Base-by-base conservation (phyloP, 92 coral and sea anemone species). In the Phenganax stokvisi region DNA sequence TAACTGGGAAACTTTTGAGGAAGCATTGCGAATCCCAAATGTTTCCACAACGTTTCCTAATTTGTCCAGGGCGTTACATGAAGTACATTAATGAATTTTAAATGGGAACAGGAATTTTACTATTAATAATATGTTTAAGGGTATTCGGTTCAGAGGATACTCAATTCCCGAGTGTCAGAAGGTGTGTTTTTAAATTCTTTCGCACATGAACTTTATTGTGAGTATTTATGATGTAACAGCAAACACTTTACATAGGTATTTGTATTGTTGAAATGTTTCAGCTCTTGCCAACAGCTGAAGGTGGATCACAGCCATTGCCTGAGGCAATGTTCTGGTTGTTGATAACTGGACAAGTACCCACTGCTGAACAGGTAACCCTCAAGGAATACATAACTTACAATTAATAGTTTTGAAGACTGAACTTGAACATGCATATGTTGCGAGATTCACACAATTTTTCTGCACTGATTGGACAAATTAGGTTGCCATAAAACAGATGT, bases 141-240 rank as follows among this genome's bases (percentile, higher is more conserved):
- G 99, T 28, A 96, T 96, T 74, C 84, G 85, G 56, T 96, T 96
- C 85, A 90, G 99, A 56, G 99, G 99, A 51, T 96, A 96, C 84
- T 88, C 99, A n/a, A 91, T 96, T 73, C 97, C 99, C 17, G 90
- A 96, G 72, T 96, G 99, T 84, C 99, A 92, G 75, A 90, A 96
- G 88, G 53, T 30, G 55, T 51, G 44, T 69, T 20, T 69, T 2
- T 9, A 17, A 17, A 1, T 65, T 27, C 70, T 65, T 11, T 65
- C 3, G 71, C 25, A 17, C 71, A 65, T 65, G 47, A 59, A 20
- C 15, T 20, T 13, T 59, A 59, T 13, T 3, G 25, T 59, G 15
- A 20, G 15, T 13, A 13, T 7, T 3, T 13, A 59, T 59, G 65
- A 13, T 1, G 65, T 60, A 3, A 31, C 25, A 37, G 47, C 47